Base-by-base conservation (phyloP, 2,113 vertebrate species). In the Saccopteryx bilineata region DNA sequence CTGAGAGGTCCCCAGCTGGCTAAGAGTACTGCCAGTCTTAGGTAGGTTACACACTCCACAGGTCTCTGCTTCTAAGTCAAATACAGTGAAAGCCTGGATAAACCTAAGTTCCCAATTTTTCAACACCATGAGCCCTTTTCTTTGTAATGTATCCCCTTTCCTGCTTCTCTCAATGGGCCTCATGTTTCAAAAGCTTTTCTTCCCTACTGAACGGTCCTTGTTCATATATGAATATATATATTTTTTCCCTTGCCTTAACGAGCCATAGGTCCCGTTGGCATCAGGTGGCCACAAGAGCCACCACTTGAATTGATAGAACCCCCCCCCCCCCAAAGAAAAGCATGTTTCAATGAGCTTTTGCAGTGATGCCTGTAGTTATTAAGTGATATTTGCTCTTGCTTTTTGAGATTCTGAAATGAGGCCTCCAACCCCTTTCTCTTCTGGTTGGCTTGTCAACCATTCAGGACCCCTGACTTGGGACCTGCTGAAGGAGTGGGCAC, bases 381-480 rank as follows among this genome's bases (percentile, higher is more conserved):
- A 39, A 58, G 23, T n/a, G 31, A 7, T 24, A 54, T 9, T 28
- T 83, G 54, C 50, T 74, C n/a, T 52, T 72, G 61, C 33, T 58
- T 69, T 58, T 66, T 63, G 15, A 87, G 66, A 66, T 74, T 92
- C 72, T 90, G 61, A 88, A 78, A 76, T 68, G 14, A 89, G 19
- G 8, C 75, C 56, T 2, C 5, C 4, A 26, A 63, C 5, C 69
- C 7, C 1, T 58, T 26, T 75, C 56, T 56, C 10, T 87, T 9
- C 63, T n/a, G 0, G 54, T 48, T 68, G 54, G 68, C 50, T 13
- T 71, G 33, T 54, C 56, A 58, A 60, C 60, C 31, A 31, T 31
- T 76, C 10, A 58, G 75, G 95, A 81, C 2, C 13, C n/a, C 11
- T 19, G 66, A 7, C 17, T 26, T 31, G 7, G 26, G 56, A 74